These are phyloP conservation scores for Bryconaethiops microstoma DNA, from an alignment of 2,797 vertebrate species.

Conservation along the genomic window DNA sequence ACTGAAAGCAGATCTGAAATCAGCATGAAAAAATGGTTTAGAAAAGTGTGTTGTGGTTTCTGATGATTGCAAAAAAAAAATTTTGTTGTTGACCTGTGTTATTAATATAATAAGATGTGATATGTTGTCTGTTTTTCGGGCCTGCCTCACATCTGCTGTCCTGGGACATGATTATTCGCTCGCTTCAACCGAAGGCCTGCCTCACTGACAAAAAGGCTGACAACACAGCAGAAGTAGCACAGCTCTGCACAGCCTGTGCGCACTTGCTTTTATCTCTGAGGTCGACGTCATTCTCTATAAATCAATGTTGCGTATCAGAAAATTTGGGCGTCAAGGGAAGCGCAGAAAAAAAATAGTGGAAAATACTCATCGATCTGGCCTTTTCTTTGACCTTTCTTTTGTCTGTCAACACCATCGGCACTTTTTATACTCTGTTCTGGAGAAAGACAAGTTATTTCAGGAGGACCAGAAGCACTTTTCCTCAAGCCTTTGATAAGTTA, in stretches of 20 bases:
- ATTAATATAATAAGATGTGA: constrained; percentile 12
- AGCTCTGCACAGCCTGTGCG: background rate
- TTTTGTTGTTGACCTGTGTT: no score
- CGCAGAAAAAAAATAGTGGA: background rate
- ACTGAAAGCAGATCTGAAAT: no score
- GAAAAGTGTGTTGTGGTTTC: no score
- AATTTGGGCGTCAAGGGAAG: constrained; percentile 13
- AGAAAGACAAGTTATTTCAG: background rate
- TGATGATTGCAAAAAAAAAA: no score
- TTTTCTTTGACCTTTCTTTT: constrained; percentile 10
- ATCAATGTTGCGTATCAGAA: constrained; percentile 25
- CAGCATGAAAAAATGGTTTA: no score
- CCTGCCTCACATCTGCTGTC: background rate
- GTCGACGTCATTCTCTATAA: constrained; percentile 17
- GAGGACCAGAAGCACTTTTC: background rate
- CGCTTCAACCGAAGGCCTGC: constrained; percentile 9
- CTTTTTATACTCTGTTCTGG: background rate
- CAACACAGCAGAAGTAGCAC: constrained; percentile 13
- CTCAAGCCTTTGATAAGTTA: background rate
- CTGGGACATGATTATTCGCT: background rate
- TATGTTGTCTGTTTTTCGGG: background rate
- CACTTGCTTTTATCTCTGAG: constrained; percentile 36
- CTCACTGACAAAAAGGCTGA: constrained; percentile 17
- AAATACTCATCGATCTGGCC: constrained; percentile 30
- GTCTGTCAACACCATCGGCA: background rate